A percentile compares a stretch with the other conserved stretches of the same genome.
phyloP scores from a whole-genome alignment of 2,797 vertebrate genomes.

The Phalanger gymnotis region DNA sequence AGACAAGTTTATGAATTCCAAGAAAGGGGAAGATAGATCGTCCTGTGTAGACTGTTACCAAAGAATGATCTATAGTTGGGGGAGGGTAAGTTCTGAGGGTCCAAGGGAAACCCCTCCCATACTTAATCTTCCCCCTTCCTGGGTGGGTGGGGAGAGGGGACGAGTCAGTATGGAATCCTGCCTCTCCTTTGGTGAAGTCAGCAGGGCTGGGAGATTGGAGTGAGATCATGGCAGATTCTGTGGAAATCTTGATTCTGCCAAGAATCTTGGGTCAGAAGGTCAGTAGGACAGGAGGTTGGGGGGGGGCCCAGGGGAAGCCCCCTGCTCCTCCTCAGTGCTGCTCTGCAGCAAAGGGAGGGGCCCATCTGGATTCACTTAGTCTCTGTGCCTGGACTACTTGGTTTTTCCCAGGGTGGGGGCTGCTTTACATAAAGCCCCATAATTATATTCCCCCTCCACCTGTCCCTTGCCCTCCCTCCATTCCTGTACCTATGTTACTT shows the following conservation, averaged over 20 bases:
- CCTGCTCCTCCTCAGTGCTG: constrained; percentile 27
- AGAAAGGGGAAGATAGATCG: neutral
- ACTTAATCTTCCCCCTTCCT: neutral
- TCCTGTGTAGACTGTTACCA: neutral
- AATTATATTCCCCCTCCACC: neutral
- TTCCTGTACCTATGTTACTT: neutral
- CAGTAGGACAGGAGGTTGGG: constrained; percentile 64
- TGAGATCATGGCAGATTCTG: constrained; percentile 62
- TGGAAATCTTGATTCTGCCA: constrained; percentile 59
- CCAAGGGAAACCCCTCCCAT: neutral
- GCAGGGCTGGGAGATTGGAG: constrained; percentile 16
- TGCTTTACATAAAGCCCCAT: neutral
- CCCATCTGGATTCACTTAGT: constrained; percentile 77
- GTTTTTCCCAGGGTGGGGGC: constrained; percentile 1
- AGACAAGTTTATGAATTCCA: neutral
- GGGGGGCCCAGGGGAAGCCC: constrained; percentile 48
- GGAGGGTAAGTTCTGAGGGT: neutral
- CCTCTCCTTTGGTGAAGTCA: constrained; percentile 56
- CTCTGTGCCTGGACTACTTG: constrained; percentile 13
- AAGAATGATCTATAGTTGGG: neutral
- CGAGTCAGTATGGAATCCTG: neutral
- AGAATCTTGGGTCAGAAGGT: constrained; percentile 74
- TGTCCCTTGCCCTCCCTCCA: neutral
- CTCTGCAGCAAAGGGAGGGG: constrained; percentile 12
- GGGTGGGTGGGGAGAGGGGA: neutral